Conservation (phyloP, 1,140 invertebrate genomes). For the Zaprionus vittiger region DNA sequence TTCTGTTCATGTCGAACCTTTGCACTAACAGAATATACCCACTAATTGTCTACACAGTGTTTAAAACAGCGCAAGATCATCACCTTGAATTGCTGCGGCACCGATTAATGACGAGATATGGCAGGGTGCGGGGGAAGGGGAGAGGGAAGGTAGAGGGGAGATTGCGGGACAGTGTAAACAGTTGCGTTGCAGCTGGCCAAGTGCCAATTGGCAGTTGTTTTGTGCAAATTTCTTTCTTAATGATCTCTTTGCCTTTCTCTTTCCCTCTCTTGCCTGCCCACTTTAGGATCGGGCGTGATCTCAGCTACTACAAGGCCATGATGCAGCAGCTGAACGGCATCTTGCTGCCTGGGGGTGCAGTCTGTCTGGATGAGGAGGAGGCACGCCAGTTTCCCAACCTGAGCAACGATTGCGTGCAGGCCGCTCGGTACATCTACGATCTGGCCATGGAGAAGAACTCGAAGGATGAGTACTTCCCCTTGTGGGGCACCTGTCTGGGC, state of each 20-base stretch:
- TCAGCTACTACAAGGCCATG: conserved; percentile 80
- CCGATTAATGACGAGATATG: neutral
- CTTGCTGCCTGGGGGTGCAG: conserved; percentile 90
- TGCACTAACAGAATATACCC: no score
- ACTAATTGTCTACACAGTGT: no score
- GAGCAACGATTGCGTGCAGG: conserved; percentile 84
- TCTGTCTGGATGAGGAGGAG: conserved; percentile 85
- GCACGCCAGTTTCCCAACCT: conserved; percentile 83
- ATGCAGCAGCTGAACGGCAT: conserved; percentile 89
- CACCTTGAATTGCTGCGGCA: conserved; percentile 6
- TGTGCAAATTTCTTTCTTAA: conserved; percentile 5
- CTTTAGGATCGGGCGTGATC: conserved; percentile 66
- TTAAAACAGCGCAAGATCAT: neutral
- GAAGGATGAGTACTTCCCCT: conserved; percentile 90
- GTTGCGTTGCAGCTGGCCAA: conserved; percentile 11
- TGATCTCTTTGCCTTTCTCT: conserved; percentile 1
- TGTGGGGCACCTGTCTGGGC: conserved; percentile 95
- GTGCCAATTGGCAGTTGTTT: neutral
- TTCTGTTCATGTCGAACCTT: no score
- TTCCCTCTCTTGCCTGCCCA: neutral
- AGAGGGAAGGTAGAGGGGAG: neutral
- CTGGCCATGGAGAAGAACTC: conserved; percentile 88
- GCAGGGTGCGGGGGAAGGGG: neutral
- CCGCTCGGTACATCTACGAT: conserved; percentile 88
- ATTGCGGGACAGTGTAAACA: neutral